Evolutionary conservation across 2,113 vertebrate species (phyloP).

Genomic region (Heterotis niloticus): DNA sequence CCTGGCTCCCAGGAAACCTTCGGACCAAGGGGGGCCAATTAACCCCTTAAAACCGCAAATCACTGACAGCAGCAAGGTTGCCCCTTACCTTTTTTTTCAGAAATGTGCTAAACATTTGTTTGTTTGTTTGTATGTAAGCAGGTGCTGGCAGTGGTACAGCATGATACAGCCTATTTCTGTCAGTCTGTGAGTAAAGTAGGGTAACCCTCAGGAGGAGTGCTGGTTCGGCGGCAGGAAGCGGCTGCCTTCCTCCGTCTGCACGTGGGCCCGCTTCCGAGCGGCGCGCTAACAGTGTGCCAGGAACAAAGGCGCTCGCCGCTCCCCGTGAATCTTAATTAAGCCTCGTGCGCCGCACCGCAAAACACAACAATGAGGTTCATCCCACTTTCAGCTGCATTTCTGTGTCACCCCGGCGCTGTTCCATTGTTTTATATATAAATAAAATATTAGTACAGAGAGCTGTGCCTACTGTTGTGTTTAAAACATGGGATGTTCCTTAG

Average conservation of each 20-base stretch:
- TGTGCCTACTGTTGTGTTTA: constrained; percentile 30
- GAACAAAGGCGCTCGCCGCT: constrained; percentile 60
- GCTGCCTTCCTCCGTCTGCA: constrained; percentile 59
- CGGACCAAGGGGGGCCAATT: constrained; percentile 72
- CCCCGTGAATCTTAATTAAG: constrained; percentile 64
- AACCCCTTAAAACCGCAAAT: constrained; percentile 63
- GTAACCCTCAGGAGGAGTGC: constrained; percentile 62
- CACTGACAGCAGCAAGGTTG: constrained; percentile 61
- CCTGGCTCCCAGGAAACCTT: constrained; percentile 44
- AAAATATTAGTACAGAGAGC: constrained; percentile 32
- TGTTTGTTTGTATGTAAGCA: constrained; percentile 43
- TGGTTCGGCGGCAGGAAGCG: constrained; percentile 60
- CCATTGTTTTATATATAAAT: constrained; percentile 53
- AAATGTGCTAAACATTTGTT: neutral
- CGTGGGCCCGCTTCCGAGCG: constrained; percentile 61
- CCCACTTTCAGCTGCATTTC: constrained; percentile 55
- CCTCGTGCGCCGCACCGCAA: constrained; percentile 45
- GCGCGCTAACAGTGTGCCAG: constrained; percentile 56
- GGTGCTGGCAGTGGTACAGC: constrained; percentile 50
- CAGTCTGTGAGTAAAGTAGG: constrained; percentile 71
- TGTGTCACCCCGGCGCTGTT: constrained; percentile 51
- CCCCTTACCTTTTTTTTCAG: constrained; percentile 40
- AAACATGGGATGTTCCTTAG: constrained; percentile 36
- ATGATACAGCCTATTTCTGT: constrained; percentile 74
- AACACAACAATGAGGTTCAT: constrained; percentile 61